Percentiles rank a stretch among this genome's conserved stretches.
These are phyloP conservation scores for Diploptera punctata DNA, from an alignment of 2,888 invertebrate genomes.

Conservation along the genomic window DNA sequence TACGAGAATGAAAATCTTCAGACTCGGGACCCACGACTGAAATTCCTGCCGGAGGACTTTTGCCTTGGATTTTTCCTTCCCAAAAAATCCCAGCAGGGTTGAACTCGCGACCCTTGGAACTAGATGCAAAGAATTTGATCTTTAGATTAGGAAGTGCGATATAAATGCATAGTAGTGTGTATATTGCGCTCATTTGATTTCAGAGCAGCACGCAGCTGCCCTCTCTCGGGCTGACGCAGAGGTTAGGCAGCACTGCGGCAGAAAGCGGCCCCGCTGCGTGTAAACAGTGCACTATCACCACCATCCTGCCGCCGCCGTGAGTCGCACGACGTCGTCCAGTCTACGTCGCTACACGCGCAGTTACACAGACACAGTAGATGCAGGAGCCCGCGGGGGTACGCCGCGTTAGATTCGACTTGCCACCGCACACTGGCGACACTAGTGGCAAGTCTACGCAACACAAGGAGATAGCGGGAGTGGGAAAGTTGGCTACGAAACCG, in stretches of 20 bases:
- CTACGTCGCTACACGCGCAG: conserved; percentile 31
- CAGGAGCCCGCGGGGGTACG: conserved; percentile 27
- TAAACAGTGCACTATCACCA: conserved; percentile 22
- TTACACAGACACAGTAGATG: conserved; percentile 34
- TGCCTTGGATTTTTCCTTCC: no score
- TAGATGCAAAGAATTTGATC: no score
- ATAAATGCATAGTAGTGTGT: no score
- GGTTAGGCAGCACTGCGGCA: neutral
- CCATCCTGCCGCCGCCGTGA: neutral
- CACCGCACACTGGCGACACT: conserved; percentile 30
- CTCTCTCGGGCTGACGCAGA: neutral
- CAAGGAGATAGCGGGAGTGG: conserved; percentile 38
- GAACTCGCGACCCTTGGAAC: no score
- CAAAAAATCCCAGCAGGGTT: no score
- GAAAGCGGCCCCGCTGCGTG: conserved; percentile 8
- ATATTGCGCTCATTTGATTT: no score
- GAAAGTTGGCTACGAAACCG: conserved; percentile 42
- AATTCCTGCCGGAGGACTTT: no score
- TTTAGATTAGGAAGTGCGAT: no score
- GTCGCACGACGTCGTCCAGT: neutral
- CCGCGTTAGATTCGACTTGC: conserved; percentile 40
- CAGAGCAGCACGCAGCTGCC: conserved; percentile 4
- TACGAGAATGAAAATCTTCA: no score
- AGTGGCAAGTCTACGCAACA: conserved; percentile 32
- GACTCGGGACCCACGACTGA: no score